Conservation (phyloP, 2,797 vertebrate species). For the Notolabrus celidotus region DNA sequence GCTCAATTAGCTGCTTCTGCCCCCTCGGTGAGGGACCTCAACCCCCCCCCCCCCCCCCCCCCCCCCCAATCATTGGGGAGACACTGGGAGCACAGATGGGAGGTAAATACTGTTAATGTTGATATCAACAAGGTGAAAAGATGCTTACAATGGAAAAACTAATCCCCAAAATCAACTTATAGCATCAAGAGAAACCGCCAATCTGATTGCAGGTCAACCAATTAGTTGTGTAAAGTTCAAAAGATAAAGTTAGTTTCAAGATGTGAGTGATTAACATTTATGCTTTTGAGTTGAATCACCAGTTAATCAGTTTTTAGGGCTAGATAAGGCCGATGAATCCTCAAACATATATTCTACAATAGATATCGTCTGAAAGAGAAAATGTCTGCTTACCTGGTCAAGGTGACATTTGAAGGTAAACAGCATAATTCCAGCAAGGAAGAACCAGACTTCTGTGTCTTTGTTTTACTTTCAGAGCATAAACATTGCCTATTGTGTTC, state of each 20-base stretch:
- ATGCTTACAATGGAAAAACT: no score
- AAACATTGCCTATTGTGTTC: no score
- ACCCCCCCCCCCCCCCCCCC: constrained; percentile 15
- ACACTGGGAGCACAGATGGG: background rate
- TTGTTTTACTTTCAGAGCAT: no score
- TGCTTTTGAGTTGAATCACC: background rate
- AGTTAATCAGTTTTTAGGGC: background rate
- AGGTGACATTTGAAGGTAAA: background rate
- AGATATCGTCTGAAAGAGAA: no score
- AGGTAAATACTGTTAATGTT: background rate
- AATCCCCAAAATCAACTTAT: background rate
- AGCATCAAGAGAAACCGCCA: background rate
- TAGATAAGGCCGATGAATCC: constrained; percentile 13
- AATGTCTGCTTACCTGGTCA: background rate
- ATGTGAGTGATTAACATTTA: background rate
- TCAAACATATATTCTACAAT: no score
- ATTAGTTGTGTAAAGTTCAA: constrained; percentile 15
- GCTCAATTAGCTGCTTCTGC: constrained; percentile 73
- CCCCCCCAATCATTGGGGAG: constrained; percentile 31
- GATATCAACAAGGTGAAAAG: background rate
- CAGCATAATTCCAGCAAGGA: no score
- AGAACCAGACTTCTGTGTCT: no score
- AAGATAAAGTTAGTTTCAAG: background rate
- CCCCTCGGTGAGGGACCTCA: constrained; percentile 51
- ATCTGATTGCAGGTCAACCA: background rate